Evolutionary conservation across 2,113 vertebrate species (phyloP), one percentile per base, ranked within the genome.

Genomic region (Pterocles orientalis): DNA sequence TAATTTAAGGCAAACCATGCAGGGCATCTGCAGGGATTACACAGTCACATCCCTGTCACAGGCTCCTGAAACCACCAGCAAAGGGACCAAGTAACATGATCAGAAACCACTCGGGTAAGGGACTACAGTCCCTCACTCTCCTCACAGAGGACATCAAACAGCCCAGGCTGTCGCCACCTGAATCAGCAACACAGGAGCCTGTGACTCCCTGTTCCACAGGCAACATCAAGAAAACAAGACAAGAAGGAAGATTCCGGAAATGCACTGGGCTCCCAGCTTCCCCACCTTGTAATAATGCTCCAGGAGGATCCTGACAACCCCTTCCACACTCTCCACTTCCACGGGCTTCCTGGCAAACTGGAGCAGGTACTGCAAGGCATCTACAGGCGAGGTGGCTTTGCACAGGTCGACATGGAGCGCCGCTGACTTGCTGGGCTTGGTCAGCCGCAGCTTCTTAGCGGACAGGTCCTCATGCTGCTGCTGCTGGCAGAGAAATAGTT

Each of bases 251-350:
- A 64, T 19, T 65, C 20, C 26, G 18, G 58, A 77, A 80, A 58
- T 5, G 28, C 0, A 0, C 3, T 7, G 31, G 23, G 13, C 34
- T 65, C 51, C 25, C 77, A 51, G 26, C 24, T 47, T 51, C 64
- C 70, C 65, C 71, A 99, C 99, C 99, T 99, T 99, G 86, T 99
- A 99, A 95, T 99, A 99, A 89, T 99, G 99, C 92, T 99, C 99
- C 87, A 99, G 94, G 56, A 99, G 98, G 96, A 99, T 99, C 60
- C 99, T 97, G 79, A 99, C 97, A 14, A 99, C 99, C 0, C 99
- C 99, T 86, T 99, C 99, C 90, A 99, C 99, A 0, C 99, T 99
- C 95, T 99, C 99, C 7, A 98, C 98, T 96, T 99, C 99, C 24
- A 99, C 99, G 0, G 99, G 99, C 76, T 99, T 99, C 72, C 99